Conservation (phyloP, 2,113 vertebrate species). For the Cisticola juncidis region DNA sequence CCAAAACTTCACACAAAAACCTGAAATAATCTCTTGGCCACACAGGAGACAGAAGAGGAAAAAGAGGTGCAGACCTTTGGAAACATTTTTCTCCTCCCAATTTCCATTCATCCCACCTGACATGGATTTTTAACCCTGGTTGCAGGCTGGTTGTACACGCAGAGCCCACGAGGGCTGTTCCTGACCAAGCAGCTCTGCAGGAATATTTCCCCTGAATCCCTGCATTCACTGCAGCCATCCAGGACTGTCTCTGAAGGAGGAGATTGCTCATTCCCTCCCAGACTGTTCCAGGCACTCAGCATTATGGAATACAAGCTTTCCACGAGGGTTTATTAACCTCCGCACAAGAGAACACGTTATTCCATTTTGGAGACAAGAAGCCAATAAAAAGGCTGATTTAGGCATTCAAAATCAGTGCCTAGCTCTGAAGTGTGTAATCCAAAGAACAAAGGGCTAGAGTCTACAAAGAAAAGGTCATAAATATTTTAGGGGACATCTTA, state of each 20-base stretch:
- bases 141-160: background rate
- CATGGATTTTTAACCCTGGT: background rate
- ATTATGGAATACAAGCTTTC: background rate
- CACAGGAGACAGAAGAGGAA: background rate
- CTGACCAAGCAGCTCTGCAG: background rate
- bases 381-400: background rate
- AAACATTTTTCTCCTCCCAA: accelerated
- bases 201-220: background rate
- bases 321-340: constrained; percentile 20
- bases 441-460: background rate
- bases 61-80: background rate
- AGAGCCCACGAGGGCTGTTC: background rate
- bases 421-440: background rate
- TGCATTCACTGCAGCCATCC: background rate
- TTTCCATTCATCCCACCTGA: background rate
- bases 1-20: background rate
- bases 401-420: background rate
- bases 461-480: background rate
- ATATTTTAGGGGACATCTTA: background rate
- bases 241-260: background rate
- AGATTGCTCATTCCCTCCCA: background rate
- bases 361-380: background rate
- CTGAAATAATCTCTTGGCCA: background rate
- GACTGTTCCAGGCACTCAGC: background rate
- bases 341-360: background rate